Conservation (phyloP, 2,888 invertebrate species). For the Platynereis dumerilii region DNA sequence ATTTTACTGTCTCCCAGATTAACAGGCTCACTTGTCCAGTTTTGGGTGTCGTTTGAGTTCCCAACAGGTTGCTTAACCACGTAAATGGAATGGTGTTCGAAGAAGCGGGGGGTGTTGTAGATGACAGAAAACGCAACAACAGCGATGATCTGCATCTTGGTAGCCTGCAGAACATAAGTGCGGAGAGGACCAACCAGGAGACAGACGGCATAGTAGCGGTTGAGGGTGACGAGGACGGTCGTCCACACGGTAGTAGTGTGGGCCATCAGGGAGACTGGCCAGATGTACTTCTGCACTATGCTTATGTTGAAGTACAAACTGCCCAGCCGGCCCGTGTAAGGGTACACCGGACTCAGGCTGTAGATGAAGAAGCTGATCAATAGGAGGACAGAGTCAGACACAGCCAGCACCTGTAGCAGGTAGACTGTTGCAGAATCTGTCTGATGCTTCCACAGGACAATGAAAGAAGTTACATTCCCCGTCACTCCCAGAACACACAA, state of each 20-base stretch:
- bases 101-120: conserved; percentile 39
- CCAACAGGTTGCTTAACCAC: neutral
- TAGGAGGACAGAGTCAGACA: conserved; percentile 21
- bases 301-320: conserved; percentile 1
- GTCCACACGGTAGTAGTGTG: conserved; percentile 38
- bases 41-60: neutral
- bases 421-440: conserved; percentile 32
- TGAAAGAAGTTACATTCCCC: conserved; percentile 33
- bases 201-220: conserved; percentile 35
- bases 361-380: conserved; percentile 18
- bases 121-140: conserved; percentile 32
- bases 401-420: conserved; percentile 27
- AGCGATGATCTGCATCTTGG: conserved; percentile 25
- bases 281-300: conserved; percentile 25
- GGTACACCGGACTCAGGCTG: conserved; percentile 22
- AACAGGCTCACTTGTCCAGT: neutral
- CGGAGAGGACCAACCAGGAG: conserved; percentile 25
- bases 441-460: conserved; percentile 33
- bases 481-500: conserved; percentile 23
- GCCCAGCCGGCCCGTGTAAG: conserved; percentile 16
- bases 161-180: conserved; percentile 14
- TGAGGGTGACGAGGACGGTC: conserved; percentile 38
- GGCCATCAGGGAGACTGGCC: conserved; percentile 37
- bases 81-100: conserved; percentile 33
- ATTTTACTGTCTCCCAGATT: conserved; percentile 33